Base-by-base conservation (phyloP, 2,113 vertebrate species). In the Sander lucioperca region DNA sequence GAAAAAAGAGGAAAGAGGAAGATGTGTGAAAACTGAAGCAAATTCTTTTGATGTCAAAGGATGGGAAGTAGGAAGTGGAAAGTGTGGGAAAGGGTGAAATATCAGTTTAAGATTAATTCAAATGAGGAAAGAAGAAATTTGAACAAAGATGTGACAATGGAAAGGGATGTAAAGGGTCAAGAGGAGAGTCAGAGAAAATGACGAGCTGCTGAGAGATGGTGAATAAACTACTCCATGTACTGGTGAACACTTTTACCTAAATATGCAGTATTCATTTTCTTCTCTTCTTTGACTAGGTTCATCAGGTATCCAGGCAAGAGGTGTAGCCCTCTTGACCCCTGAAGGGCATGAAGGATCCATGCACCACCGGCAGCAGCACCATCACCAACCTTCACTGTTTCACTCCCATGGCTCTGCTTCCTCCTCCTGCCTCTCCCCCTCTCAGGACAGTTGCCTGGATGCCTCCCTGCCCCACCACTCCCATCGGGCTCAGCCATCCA, bases 401-500 rank as follows among this genome's bases (percentile, higher is more conserved):
- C 92, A 95, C 84, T 87, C 94, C 63, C 93, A 92, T 45, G 59
- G 80, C 76, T 84, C 92, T 16, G 65, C 85, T 30, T 89, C 91
- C 74, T 83, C 92, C 61, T 85, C 90, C 67, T 87, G 87, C 81
- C 85, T 77, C 56, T 88, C 92, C 59, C 79, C 91, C 50, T 79
- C 92, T 62, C 89, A 88, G 75, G 91, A 94, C 78, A 94, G 88
- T 80, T 89, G 88, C 88, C 75, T 91, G 79, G 91, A 93, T 65
- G 79, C 89, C 64, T 86, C 94, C 15, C 73, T 87, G 82, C 86
- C 91, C 82, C 94, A 84, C 88, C 92, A 81, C 80, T 85, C 92
- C 36, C 92, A 94, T 53, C 87, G 92, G 36, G 83, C 70, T 1
- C 95, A 97, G 86, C 96, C 96, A 88, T 97, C 97, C 1, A 99